Evolutionary conservation across 2,888 invertebrate species (phyloP), one percentile per base, ranked within the genome.

Genomic region (Kryphioiulus occultus): DNA sequence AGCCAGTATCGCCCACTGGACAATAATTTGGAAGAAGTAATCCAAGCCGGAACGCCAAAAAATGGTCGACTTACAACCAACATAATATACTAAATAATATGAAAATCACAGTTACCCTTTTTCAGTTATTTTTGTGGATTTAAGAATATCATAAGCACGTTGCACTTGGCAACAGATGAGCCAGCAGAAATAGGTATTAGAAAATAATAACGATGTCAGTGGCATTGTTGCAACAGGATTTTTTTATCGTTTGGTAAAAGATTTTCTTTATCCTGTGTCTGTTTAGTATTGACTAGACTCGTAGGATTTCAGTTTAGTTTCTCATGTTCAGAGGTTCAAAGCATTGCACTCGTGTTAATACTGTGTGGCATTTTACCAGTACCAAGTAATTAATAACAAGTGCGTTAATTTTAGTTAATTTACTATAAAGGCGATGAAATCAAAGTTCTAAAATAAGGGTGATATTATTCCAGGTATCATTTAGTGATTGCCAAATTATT

Each of bases 1-100:
- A 84, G 30, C n/a, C 85, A 53, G 82, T 89, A 89, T 83, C 87
- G 88, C 15, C 88, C 88, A 59, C 42, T 89, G 42, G 89, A 89
- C 44, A 88, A 44, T 47, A 89, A 88, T 86, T 42, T 89, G 39
- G 89, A 89, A 42, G 88, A 89, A 87, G 88, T 88, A 26, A 87
- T 89, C 53, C 88, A 88, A 22, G 83, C 19, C 7, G 39, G 35
- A 9, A 22, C 44, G 2, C 32, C 87, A 42, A 78, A 87, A 78
- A 87, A 87, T 39, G 78, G 68, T 0, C 32, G 68, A 22, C n/a
- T 35, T 68, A 84, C 26, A 47, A 83, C 68, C 30, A 87, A 87
- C 32, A 44, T 87, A 19, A 87, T 87, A 83, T 87, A 87, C 47
- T 87, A 39, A 82, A 26, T 30, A 78, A 78, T 78, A 22, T 5